phyloP scores from a whole-genome alignment of 2,888 invertebrate genomes.

The Mechanitis mazaeus region DNA sequence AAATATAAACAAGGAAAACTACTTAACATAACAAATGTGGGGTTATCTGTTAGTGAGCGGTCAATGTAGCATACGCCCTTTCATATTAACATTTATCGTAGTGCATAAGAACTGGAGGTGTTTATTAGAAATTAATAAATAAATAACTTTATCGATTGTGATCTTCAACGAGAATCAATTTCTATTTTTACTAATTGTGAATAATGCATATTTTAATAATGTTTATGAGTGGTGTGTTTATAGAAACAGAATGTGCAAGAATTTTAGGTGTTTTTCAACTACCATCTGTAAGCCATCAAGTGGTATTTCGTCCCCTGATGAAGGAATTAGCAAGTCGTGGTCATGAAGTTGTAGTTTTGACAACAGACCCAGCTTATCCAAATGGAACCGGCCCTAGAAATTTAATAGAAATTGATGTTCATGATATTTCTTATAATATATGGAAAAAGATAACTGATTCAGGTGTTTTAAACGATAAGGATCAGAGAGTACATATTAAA shows the following conservation, averaged over 20 bases:
- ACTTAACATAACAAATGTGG: too few species aligned
- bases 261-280: slow-evolving; percentile 39
- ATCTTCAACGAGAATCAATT: too few species aligned
- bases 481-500: slow-evolving; percentile 5
- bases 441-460: slow-evolving; percentile 5
- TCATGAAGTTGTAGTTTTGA: slow-evolving; percentile 39
- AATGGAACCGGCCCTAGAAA: slow-evolving; percentile 37
- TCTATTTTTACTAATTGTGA: not conserved
- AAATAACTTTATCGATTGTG: too few species aligned
- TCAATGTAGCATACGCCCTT: too few species aligned
- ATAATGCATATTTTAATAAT: not conserved
- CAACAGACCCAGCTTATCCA: slow-evolving; percentile 37
- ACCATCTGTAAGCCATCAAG: slow-evolving; percentile 43
- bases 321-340: slow-evolving; percentile 39
- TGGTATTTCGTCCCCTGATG: slow-evolving; percentile 37
- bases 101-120: too few species aligned
- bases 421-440: slow-evolving; percentile 37
- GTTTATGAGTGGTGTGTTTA: not conserved
- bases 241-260: slow-evolving; percentile 28
- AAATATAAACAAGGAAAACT: too few species aligned
- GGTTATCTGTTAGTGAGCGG: too few species aligned
- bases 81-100: too few species aligned
- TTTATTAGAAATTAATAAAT: not conserved
- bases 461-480: slow-evolving; percentile 5
- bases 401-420: slow-evolving; percentile 43